Conservation (phyloP, 2,113 vertebrate genomes). For the Vireo altiloquus region DNA sequence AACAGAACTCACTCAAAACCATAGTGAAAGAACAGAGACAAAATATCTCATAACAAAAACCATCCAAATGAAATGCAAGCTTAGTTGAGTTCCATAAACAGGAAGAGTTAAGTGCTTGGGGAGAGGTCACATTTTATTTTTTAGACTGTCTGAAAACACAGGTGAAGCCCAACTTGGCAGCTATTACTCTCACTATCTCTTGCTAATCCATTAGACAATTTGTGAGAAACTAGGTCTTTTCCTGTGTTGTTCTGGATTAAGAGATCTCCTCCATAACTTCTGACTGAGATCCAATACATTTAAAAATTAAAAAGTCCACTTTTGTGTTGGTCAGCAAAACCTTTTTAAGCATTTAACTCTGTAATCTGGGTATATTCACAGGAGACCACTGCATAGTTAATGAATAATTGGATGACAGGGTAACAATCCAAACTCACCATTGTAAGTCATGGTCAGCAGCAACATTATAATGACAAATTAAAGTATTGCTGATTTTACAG, state of each 20-base stretch:
- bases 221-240: neutral
- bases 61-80: neutral
- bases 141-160: neutral
- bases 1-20: neutral
- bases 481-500: constrained; percentile 16
- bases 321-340: neutral
- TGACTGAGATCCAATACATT: neutral
- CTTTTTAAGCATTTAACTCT: neutral
- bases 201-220: neutral
- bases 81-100: neutral
- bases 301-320: neutral
- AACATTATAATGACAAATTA: neutral
- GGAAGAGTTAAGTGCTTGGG: neutral
- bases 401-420: neutral
- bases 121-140: neutral
- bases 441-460: neutral
- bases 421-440: neutral
- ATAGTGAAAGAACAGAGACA: neutral
- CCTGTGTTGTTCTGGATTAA: neutral
- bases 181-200: neutral
- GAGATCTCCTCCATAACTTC: neutral
- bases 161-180: neutral
- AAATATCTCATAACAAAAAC: neutral
- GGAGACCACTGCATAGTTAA: neutral
- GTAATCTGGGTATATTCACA: neutral